phyloP scores from a whole-genome alignment of 37 sponge, comb jelly and placozoan species.

The Aplysina aerophoba region DNA sequence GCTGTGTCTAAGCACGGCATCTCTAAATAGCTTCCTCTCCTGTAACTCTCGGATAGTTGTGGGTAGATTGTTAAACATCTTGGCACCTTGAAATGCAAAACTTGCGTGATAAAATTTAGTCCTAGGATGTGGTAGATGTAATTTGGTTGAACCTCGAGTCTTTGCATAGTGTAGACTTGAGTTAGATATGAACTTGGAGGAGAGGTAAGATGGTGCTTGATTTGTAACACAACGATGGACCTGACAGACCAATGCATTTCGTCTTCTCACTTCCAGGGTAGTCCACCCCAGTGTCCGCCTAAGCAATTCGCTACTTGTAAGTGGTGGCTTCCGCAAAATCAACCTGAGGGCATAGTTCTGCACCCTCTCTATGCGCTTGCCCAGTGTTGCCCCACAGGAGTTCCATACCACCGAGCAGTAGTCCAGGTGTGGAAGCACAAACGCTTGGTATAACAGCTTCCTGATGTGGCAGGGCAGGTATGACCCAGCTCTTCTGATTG shows the following conservation, averaged over 20 bases:
- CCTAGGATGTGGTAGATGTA: neutral
- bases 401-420: slow-evolving; percentile 25
- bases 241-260: slow-evolving; percentile 3
- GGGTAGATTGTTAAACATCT: slow-evolving; percentile 7
- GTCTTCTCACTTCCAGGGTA: slow-evolving; percentile 4
- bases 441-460: neutral
- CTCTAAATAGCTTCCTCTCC: too few relatives aligned
- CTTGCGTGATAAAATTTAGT: slow-evolving; percentile 5
- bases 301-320: neutral
- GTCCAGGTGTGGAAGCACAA: slow-evolving; percentile 10
- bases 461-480: neutral
- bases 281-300: slow-evolving; percentile 11
- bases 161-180: slow-evolving; percentile 5
- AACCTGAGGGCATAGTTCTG: slow-evolving; percentile 30
- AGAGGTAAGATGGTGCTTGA: slow-evolving; percentile 10
- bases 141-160: neutral
- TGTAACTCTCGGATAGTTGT: neutral
- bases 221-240: slow-evolving; percentile 3
- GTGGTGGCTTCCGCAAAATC: slow-evolving; percentile 6
- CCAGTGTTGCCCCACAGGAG: slow-evolving; percentile 4
- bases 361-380: slow-evolving; percentile 6
- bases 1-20: too few relatives aligned
- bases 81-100: slow-evolving; percentile 18
- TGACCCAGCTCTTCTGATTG: neutral
- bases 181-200: neutral